Base-by-base conservation (phyloP, 2,797 vertebrate species). In the Esox masquinongy region DNA sequence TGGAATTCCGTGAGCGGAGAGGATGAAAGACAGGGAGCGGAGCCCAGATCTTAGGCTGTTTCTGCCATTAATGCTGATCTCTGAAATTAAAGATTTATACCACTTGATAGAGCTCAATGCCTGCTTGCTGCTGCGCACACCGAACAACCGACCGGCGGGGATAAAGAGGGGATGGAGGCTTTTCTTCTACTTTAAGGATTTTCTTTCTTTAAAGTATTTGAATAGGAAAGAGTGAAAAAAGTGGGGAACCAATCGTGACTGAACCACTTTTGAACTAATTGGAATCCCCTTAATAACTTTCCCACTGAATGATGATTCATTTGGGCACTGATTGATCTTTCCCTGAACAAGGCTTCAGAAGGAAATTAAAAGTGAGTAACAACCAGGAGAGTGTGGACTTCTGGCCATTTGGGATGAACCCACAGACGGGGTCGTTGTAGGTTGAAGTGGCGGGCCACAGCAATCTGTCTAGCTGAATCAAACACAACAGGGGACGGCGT, bases 41-140 rank as follows among this genome's bases (percentile, higher is more conserved):
- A 93, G 81, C 87, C 88, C 86, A 94, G 92, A 94, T 93, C 94
- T 95, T 90, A 93, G 93, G 92, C 94, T 93, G 94, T 94, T 96
- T 94, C 89, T 83, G 86, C 87, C 86, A 90, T 94, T 95, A 95
- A 93, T 92, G 89, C 92, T 93, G 94, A 96, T 95, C 86, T 86
- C 87, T 88, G 93, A 96, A 97, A 96, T 96, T 93, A 96, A 96
- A 96, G 95, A 96, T 96, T 97, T 94, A 96, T 95, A 88, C 89
- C 87, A 87, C 91, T 94, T 95, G 93, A 94, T 94, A 93, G 90
- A 88, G 86, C 91, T 89, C 80, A 83, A 88, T 76, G 19, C 2
- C 53, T 56, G 53, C 53, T 56, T 88, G 83, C 83, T 80, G 85
- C 14, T 67, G 85, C 88, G 93, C 87, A 86, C 74, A 80, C 81